Evolutionary conservation across 2,113 vertebrate species (phyloP).

Genomic region (Indri indri): DNA sequence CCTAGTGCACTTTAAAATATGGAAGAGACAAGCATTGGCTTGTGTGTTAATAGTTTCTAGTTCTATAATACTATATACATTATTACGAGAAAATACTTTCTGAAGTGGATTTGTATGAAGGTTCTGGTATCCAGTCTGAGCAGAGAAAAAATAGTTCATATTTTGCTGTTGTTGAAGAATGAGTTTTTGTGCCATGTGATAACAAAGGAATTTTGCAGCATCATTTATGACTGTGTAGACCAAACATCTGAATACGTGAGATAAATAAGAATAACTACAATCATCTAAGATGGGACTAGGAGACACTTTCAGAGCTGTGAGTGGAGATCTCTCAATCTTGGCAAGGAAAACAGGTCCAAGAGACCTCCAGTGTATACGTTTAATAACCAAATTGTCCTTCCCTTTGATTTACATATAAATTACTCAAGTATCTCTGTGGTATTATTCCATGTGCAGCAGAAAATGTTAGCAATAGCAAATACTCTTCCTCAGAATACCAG

Average conservation of each 20-base stretch:
- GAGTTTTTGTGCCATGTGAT: constrained; percentile 29
- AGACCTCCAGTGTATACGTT: neutral
- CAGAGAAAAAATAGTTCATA: neutral
- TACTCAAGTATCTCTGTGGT: neutral
- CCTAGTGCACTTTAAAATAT: neutral
- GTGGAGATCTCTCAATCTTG: neutral
- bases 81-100: neutral
- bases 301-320: neutral
- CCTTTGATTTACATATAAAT: neutral
- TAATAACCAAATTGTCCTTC: neutral
- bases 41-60: neutral
- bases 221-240: constrained; percentile 27
- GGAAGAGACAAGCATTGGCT: neutral
- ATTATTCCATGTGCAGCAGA: neutral
- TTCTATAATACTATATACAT: neutral
- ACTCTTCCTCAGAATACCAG: rapidly evolving
- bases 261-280: neutral
- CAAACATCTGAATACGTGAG: neutral
- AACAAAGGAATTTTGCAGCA: neutral
- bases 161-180: constrained; percentile 32
- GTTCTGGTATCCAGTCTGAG: neutral
- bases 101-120: neutral
- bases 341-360: neutral
- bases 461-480: neutral
- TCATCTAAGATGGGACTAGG: neutral